Evolutionary conservation across 1,140 invertebrate genomes (phyloP), one percentile per base, ranked within the genome.

Genomic region (Drosophila bifasciata): DNA sequence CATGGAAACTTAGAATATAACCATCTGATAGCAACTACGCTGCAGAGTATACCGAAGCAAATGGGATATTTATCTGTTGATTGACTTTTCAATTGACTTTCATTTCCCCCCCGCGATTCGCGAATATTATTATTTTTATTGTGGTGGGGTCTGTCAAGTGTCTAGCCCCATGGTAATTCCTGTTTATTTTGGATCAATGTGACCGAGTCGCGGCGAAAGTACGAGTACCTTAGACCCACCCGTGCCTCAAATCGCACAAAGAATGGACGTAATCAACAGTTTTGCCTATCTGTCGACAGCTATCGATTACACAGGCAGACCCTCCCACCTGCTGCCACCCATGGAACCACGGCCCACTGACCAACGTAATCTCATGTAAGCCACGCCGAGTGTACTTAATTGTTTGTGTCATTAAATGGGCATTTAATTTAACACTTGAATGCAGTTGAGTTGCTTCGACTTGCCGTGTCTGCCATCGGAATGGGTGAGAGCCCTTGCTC

Each of bases 371-470:
- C 66, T 45, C 8, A 21, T 68, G 64, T 55, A 57, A 69, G 66
- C 56, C 51, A 36, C 15, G 9, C 7, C 48, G 19, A 69, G 64
- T 45, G 50, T 43, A 9, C 25, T 68, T 57, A 69, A 69, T 69
- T 57, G 43, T 8, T 40, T 52, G 52, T 13, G 56, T 21, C 23
- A 69, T 57, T 69, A 57, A 69, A 69, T 57, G 63, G 63, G 49
- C 17, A 69, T 69, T 69, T 67, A 48, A 68, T 67, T 67, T 56
- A 69, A 69, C 32, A 48, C 23, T 55, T 17, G 16, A 64, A 21
- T 48, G 61, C 61, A 48, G 63, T 63, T 32, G 32, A 63, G 58
- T 6, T 40, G 36, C 28, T n/a, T 11, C 15, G 57, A n/a, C 25
- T 48, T 36, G 32, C 5, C 32, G 32, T 36, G 9, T 46, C 17